Base-by-base conservation (phyloP, 1,140 invertebrate species). In the Notospermus geniculatus region DNA sequence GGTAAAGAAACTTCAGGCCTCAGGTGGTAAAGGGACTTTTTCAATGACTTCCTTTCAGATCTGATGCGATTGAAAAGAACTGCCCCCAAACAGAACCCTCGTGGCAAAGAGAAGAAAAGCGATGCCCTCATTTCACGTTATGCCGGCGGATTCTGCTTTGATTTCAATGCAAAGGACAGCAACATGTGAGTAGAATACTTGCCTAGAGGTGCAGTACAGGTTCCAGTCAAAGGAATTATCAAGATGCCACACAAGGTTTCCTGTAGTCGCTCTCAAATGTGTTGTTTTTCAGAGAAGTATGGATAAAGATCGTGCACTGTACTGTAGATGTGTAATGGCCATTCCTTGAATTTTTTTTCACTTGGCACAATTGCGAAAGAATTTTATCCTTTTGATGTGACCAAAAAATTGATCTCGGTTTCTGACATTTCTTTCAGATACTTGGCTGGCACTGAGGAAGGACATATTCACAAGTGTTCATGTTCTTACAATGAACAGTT, bases 401-500 rank as follows among this genome's bases (percentile, higher is more conserved):
- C n/a, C n/a, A 5, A 57, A 45, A 57, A 41, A 50, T 60, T 57
- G 13, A 11, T 27, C 25, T 27, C 30, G 30, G n/a, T 53, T 11
- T 4, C 32, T 57, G 70, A 1, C 54, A 1, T 62, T 54, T 45
- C 53, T 65, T 70, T 32, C 65, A 81, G 80, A 52, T 82, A 82
- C 55, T 60, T 82, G 25, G 78, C 74, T 64, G 80, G 80, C 25
- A 81, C 80, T 62, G 79, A 82, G 66, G 79, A 82, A 54, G 80
- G 80, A 19, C 70, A 75, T 54, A 79, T 82, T 41, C 80, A 82
- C 66, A 74, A 73, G 60, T 82, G 80, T 68, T 80, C 79, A 9
- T 80, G 77, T 66, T 81, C 80, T 19, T 80, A 82, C 61, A 82
- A 79, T 71, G 80, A 82, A 63, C 80, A 82, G 67, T 82, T 79